Evolutionary conservation across 2,888 invertebrate species (phyloP).

Genomic region (Aspidiotus destructor): DNA sequence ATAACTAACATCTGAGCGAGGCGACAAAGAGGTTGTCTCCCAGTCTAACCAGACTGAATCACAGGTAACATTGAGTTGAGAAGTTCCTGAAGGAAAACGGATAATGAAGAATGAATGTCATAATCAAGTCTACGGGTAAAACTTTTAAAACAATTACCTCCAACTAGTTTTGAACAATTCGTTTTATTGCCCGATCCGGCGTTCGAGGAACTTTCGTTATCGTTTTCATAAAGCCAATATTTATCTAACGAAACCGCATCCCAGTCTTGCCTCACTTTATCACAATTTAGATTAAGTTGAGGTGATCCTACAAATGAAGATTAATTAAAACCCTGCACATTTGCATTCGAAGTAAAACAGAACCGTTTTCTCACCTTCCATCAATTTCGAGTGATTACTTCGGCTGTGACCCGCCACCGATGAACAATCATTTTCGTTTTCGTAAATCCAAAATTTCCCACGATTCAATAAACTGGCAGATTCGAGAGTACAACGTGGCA

Average conservation of each 20-base stretch:
- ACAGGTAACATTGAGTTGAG: conserved; percentile 29
- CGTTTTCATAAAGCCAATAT: conserved; percentile 23
- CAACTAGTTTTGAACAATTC: conserved; percentile 16
- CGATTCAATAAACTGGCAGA: conserved; percentile 13
- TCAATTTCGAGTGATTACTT: conserved; percentile 14
- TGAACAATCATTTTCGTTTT: conserved; percentile 24
- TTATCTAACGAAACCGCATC: conserved; percentile 2
- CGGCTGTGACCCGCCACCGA: conserved; percentile 6
- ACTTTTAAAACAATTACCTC: conserved; percentile 8
- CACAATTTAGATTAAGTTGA: too few species aligned
- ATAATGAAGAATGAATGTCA: not conserved
- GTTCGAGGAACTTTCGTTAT: conserved; percentile 23
- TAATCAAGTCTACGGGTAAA: not conserved
- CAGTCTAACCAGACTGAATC: conserved; percentile 36
- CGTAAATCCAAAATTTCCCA: conserved; percentile 24
- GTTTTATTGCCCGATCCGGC: not conserved
- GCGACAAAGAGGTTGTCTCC: conserved; percentile 36
- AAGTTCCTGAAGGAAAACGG: conserved; percentile 7
- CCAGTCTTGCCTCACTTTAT: too few species aligned
- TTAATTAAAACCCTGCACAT: too few species aligned
- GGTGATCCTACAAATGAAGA: too few species aligned
- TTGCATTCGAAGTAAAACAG: too few species aligned
- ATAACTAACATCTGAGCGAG: conserved; percentile 31
- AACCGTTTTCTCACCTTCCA: conserved; percentile 6
- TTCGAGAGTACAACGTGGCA: conserved; percentile 17